phyloP scores from a whole-genome alignment of 2,797 vertebrate genomes.

The Anniella stebbinsi region DNA sequence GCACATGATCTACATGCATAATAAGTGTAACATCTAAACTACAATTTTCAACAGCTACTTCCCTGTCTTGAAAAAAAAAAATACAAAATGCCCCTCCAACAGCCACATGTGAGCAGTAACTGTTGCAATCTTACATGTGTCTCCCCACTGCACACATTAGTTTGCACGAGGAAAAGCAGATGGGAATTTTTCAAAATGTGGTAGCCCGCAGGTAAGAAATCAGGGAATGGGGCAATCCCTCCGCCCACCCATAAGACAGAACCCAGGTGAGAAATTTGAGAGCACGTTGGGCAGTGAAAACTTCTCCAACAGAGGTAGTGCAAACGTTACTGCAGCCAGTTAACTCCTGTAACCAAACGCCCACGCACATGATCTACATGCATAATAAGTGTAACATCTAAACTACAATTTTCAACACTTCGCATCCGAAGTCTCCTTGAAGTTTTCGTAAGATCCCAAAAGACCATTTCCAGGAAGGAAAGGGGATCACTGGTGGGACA shows the following conservation, averaged over 20 bases:
- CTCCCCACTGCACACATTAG: too few relatives aligned
- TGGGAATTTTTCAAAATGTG: not conserved
- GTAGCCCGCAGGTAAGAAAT: not conserved
- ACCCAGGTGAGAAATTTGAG: not conserved
- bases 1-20: not conserved
- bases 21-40: too few relatives aligned
- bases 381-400: not conserved
- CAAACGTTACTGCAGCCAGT: not conserved
- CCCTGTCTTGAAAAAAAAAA: not conserved
- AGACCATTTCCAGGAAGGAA: too few relatives aligned
- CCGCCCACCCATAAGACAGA: not conserved
- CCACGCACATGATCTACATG: not conserved
- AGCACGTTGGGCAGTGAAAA: not conserved
- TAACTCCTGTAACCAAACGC: not conserved
- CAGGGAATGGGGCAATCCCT: not conserved
- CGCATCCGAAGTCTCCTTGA: too few relatives aligned
- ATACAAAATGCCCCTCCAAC: not conserved
- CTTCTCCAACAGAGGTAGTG: too few relatives aligned
- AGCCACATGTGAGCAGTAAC: not conserved
- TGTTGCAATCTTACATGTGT: too few relatives aligned
- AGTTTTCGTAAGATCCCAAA: too few relatives aligned
- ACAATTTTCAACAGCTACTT: not conserved
- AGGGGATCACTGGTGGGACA: too few relatives aligned
- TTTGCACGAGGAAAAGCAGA: too few relatives aligned
- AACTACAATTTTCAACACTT: not conserved